Evolutionary conservation across 1,140 invertebrate species (phyloP).

Genomic region (Atopsyche davidsoni): DNA sequence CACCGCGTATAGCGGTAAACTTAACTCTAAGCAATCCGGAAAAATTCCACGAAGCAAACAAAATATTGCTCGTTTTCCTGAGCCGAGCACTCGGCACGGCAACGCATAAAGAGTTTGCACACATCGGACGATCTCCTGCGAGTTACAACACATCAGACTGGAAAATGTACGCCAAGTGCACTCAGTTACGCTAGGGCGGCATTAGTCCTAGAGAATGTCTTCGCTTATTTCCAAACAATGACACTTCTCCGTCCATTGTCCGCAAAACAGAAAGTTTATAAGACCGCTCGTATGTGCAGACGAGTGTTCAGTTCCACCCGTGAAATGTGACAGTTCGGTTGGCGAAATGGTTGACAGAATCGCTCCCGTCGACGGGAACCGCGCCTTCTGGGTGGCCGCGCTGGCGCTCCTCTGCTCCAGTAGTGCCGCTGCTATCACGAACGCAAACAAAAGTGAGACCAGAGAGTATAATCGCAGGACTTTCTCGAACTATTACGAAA

Average conservation of each 20-base stretch:
- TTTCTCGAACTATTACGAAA: not conserved
- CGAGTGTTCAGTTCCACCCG: constrained; percentile 12
- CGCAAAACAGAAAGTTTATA: constrained; percentile 25
- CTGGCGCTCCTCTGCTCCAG: not conserved
- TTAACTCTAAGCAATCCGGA: no score
- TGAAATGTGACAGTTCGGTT: constrained; percentile 13
- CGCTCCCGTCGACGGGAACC: not conserved
- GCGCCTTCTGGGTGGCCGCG: not conserved
- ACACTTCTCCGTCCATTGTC: constrained; percentile 15
- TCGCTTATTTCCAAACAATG: constrained; percentile 12
- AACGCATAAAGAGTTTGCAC: no score
- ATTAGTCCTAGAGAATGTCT: not conserved
- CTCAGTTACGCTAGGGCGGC: constrained; percentile 19
- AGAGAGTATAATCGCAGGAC: constrained; percentile 6
- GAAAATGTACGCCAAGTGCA: constrained; percentile 9
- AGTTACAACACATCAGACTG: constrained; percentile 18
- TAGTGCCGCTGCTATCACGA: constrained; percentile 13
- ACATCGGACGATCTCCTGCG: not conserved
- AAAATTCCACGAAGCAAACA: no score
- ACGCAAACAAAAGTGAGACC: constrained; percentile 8
- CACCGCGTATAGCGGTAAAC: no score
- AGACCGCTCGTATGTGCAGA: constrained; percentile 4
- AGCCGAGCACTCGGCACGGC: constrained; percentile 7
- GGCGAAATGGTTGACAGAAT: constrained; percentile 2
- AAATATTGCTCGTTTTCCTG: no score